Base-by-base conservation (phyloP, 1,140 invertebrate species). In the Drosophila dunni region DNA sequence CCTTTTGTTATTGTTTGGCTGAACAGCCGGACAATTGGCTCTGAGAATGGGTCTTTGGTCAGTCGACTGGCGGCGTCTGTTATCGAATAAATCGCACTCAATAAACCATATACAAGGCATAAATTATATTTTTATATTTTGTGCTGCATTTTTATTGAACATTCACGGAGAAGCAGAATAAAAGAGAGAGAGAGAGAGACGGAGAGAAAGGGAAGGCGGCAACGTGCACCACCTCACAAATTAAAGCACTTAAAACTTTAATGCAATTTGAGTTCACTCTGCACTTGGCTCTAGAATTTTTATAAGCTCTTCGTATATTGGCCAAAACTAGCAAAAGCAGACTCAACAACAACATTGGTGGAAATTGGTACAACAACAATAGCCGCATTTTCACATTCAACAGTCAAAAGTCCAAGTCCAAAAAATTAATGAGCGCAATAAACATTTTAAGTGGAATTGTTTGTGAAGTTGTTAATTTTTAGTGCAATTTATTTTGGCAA, bases 381-480 rank as follows among this genome's bases (percentile, higher is more conserved):
- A 10, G 58, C 20, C 34, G 61, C 29, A 50, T 65, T 61, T 62
- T 69, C 75, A 38, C 46, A 68, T 77, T 69, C 75, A 79, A 74
- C 54, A 81, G 79, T 81, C 79, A 78, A 89, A 82, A 58, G 20
- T 44, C 56, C 13, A 54, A 72, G 75, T 69, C 66, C 72, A 66
- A 88, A 88, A 89, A 89, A 89, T 89, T 89, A 89, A 89, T 89
- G 84, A 89, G 84, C 84, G 78, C 84, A 84, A 89, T 89, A 89
- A 89, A 89, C 84, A 89, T 89, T 89, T 89, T 89, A 89, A 89
- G 84, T 89, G 84, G 84, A 89, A 89, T 89, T 89, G 84, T 89
- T 89, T 79, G 84, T 79, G 42, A 89, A 89, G 84, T 89, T 89
- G 84, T 89, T 90, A 89, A 89, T 90, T 89, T 89, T 90, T 89